Evolutionary conservation across 2,113 vertebrate species (phyloP), one percentile per base, ranked within the genome.

Genomic region (Siniperca chuatsi): DNA sequence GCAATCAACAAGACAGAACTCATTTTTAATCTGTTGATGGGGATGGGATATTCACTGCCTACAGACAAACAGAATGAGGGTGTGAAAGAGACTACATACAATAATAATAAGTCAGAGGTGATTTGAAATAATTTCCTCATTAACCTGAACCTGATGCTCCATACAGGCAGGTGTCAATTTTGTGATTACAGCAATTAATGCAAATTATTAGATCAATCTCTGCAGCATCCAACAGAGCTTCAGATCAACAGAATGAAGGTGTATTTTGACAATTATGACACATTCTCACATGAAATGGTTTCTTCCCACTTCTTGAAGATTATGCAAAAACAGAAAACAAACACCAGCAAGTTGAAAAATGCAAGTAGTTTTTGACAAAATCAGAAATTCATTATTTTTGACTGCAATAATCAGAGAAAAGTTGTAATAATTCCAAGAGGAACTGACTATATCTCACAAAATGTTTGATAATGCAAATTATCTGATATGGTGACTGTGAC

Each of bases 81-180:
- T 8, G 70, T 33, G 75, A 33, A 44, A 48, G 11, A 35, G 21
- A n/a, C 65, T 9, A 11, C 35, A 12, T n/a, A 35, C 23, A 75
- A 46, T 35, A 61, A 44, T n/a, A 76, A 46, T 7, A 23, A 46
- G 44, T n/a, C 8, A 9, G 57, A 44, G 57, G 1, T 40, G 65
- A 81, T 75, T 37, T 61, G 8, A 54, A 78, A 76, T 75, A 8
- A 67, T 57, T 82, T 84, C 74, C 78, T 89, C 52, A 42, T 78
- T 75, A 62, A 67, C 52, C 78, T 16, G 25, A 86, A 42, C 46
- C 57, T 4, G 8, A 8, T 0, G 20, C 54, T 62, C 69, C 74
- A 42, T 8, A 2, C 37, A 55, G 76, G 35, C 64, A 66, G 15
- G 15, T 16, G 37, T 35, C 75, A 64, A 25, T 67, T 76, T 23